A percentile compares a stretch with the other conserved stretches of the same genome.
phyloP scores from a whole-genome alignment of 2,888 invertebrate species.

The Agrypnus murinus region DNA sequence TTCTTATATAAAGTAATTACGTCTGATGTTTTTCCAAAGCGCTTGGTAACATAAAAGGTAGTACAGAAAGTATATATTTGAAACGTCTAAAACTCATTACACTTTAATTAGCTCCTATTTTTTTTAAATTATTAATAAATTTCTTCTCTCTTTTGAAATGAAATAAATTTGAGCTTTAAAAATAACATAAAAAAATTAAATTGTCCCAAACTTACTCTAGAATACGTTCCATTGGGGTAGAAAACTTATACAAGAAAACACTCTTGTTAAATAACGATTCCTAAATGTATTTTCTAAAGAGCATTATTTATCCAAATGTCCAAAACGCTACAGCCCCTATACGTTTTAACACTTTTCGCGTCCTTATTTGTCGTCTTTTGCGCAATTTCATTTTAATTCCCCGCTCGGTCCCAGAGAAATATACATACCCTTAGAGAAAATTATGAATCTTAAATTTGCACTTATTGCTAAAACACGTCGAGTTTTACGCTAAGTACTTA shows the following conservation, averaged over 20 bases:
- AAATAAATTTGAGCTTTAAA: too few relatives aligned
- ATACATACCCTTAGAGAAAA: too few relatives aligned
- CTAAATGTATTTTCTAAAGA: not conserved
- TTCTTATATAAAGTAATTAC: conserved; percentile 21
- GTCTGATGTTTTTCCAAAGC: conserved; percentile 14
- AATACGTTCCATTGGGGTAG: not conserved
- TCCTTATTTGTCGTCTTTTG: not conserved
- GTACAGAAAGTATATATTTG: not conserved
- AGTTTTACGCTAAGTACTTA: not conserved
- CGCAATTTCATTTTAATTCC: conserved; percentile 16
- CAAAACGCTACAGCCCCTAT: not conserved
- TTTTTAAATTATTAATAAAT: too few relatives aligned
- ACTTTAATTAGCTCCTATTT: too few relatives aligned
- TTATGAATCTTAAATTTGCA: conserved; percentile 1
- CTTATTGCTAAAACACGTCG: not conserved
- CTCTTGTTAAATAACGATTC: conserved; percentile 1
- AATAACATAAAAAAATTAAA: too few relatives aligned
- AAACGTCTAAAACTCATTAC: not conserved
- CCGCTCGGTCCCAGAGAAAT: not conserved
- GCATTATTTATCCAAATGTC: conserved; percentile 3
- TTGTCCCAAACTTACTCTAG: not conserved
- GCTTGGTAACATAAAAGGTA: not conserved
- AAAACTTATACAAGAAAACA: not conserved
- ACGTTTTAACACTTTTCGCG: not conserved
- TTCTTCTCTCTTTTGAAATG: too few relatives aligned